Evolutionary conservation across 2,797 vertebrate species (phyloP), one percentile per base, ranked within the genome.

Genomic region (Acrocephalus scirpaceus): DNA sequence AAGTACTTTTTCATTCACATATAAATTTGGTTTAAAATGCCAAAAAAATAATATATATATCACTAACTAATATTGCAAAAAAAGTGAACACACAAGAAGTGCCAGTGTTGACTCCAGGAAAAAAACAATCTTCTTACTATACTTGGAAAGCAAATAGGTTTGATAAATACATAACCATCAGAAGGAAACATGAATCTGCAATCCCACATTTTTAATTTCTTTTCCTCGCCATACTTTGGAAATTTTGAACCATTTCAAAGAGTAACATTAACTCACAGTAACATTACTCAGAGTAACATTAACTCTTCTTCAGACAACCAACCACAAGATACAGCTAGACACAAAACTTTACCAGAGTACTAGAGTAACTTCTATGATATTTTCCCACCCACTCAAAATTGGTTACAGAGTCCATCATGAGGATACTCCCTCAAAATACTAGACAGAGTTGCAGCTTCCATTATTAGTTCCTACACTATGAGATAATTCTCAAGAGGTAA

Each of bases 201-300:
- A 44, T 45, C 9, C 8, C 9, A 48, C 0, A 0, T 20, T 73
- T 65, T 65, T 7, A 5, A 13, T 86, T 25, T 32, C 26, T 58
- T 69, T 81, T 32, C n/a, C 25, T 57, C 10, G 4, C 13, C 21
- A n/a, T 22, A 30, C 5, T 48, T 78, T 5, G 25, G 29, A 64
- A 57, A 22, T 25, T 53, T 66, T 76, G n/a, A 73, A 40, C 44
- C 48, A 6, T 64, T 69, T 30, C 27, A 27, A 66, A 38, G 38
- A 38, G 38, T 38, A 38, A 38, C 38, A 38, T 9, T 56, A 62
- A 42, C 25, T 72, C 12, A 36, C 36, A 36, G 36, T 36, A 36
- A 36, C 36, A 36, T 36, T 69, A 44, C 7, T 76, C 36, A 30
- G 27, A 71, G 18, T 27, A 65, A 75, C 51, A 50, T 9, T 56